Evolutionary conservation across 2,888 invertebrate species (phyloP), one percentile per base, ranked within the genome.

Genomic region (Cerastis leucographa): DNA sequence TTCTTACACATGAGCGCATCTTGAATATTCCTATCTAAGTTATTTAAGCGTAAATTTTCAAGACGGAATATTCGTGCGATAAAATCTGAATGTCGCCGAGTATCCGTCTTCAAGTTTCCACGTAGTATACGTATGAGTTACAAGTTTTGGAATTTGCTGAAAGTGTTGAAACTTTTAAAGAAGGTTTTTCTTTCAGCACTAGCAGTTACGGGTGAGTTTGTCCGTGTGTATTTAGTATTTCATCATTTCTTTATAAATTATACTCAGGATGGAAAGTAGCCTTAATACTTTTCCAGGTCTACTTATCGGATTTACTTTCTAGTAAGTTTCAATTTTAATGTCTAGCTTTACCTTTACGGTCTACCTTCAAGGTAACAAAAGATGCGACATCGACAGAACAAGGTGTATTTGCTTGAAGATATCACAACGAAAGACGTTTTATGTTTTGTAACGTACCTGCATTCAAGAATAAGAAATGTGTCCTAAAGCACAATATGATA

Each of bases 281-380:
- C 19, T 19, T 7, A 19, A 46, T 49, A 19, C 19, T 49, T 19
- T 49, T 2, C 49, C 7, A 19, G 49, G 8, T 49, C 19, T 51
- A 51, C 19, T 51, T 22, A 51, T 22, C 8, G 35, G 35, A 46
- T 46, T 17, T 49, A 49, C 22, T 49, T 3, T 49, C 22, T 49
- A 3, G 49, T 8, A 22, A 6, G 46, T 46, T 17, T 17, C 46
- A 46, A 19, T 54, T n/a, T n/a, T 22, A 54, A 12, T n/a, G 12
- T 12, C n/a, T n/a, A 12, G 11, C n/a, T n/a, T 7, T n/a, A 5
- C n/a, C 25, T 25, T 25, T n/a, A 12, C 25, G 25, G 9, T 14
- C 17, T 51, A 35, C 12, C 25, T 19, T 71, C 11, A 29, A 74
- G 49, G 3, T 8, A 74, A 74, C 59, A 61, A 74, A 59, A 61